Base-by-base conservation (phyloP, 2,888 invertebrate species). In the Aelia acuminata region DNA sequence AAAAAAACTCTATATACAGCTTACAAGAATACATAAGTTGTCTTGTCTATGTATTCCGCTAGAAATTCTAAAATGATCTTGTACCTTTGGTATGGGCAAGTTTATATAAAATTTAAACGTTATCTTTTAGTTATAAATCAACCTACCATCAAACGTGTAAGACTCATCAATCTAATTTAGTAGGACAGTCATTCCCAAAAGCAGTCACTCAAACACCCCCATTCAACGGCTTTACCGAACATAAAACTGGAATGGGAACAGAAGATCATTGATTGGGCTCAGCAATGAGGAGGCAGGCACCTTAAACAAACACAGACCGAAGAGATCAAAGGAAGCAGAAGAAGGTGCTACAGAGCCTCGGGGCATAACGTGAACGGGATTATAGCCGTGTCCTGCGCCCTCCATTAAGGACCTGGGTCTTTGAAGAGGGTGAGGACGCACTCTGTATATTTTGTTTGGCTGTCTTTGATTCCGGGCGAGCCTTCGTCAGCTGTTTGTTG, bases 391-490 rank as follows among this genome's bases (percentile, higher is more conserved):
- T 8, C 26, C 63, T 18, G 26, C 13, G 7, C 18, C 3, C 7
- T n/a, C 63, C 80, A 80, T 80, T 80, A 80, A 47, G 43, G 43
- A 22, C n/a, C 80, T 13, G 80, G 80, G 75, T 10, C 43, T 80
- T 80, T 80, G 75, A 80, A 39, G 75, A 80, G 75, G 39, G 3
- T 70, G 63, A 70, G 80, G 80, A 80, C 80, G 80, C 43, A 43
- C 80, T 80, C 43, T 80, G 80, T 80, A 80, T 80, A 80, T 80
- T 80, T 80, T 80, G 35, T 47, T n/a, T 80, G 80, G n/a, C 80
- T 43, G 80, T 80, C 43, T 80, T 47, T 43, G 80, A 80, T 31
- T 15, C 18, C 15, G 63, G 31, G 35, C 31, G 15, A 57, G 57
- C 75, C 39, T 75, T 75, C 15, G 75, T 80, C 39, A 80, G 80